A percentile compares a stretch with the other conserved stretches of the same genome.
Conservation (phyloP, 1,140 invertebrate species). For the Drosophila cardini region DNA sequence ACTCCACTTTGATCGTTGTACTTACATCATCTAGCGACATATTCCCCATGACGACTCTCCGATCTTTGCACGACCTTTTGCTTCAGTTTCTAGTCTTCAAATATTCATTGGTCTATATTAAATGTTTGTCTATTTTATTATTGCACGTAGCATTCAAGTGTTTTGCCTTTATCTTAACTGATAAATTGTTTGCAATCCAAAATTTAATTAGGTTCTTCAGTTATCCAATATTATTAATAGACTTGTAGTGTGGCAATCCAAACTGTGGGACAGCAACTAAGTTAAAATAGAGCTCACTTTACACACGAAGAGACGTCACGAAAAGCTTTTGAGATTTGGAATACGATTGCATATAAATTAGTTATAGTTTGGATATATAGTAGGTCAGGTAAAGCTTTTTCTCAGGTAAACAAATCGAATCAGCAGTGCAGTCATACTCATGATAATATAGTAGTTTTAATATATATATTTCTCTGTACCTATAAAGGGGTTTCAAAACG, state of each 20-base stretch:
- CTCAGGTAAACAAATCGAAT: neutral
- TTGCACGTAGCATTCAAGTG: neutral
- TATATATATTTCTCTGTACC: too few species aligned
- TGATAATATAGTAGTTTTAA: too few species aligned
- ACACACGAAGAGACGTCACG: neutral
- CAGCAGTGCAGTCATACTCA: neutral
- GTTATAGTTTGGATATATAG: neutral
- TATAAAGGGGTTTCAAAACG: too few species aligned
- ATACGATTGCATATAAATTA: neutral
- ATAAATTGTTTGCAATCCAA: neutral
- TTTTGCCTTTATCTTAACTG: neutral
- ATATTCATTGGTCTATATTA: neutral
- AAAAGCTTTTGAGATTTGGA: neutral
- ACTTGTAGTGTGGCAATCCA: neutral
- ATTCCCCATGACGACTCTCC: neutral
- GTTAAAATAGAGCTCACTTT: neutral
- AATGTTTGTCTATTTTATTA: neutral
- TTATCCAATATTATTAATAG: neutral
- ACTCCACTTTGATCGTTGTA: neutral
- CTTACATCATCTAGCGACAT: neutral
- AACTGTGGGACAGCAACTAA: neutral
- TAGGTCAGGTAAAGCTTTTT: slow-evolving; percentile 3
- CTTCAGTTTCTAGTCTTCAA: neutral
- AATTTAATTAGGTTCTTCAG: neutral
- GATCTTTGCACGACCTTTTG: neutral